Base-by-base conservation (phyloP, 2,888 invertebrate species). In the Drosophila niveifrons region DNA sequence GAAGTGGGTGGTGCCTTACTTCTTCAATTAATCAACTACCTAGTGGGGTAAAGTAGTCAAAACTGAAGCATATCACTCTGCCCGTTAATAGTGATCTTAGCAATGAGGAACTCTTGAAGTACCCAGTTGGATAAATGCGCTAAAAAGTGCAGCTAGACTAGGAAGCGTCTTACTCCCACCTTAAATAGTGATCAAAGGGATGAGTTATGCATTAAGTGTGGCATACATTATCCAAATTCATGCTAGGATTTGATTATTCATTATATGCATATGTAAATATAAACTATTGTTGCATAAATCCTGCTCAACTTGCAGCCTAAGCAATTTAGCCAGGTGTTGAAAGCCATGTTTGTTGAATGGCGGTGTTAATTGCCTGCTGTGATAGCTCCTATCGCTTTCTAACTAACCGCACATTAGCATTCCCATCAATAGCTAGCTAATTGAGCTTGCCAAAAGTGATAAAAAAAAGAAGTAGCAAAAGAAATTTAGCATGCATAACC, bases 341-440 rank as follows among this genome's bases (percentile, higher is more conserved):
- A 31, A 47, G 55, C 41, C 78, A 66, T 66, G 36, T 7, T 13
- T 34, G 18, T 36, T 85, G 67, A 83, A 88, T 69, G 64, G 59
- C 43, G 4, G 10, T 23, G 66, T 66, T 88, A 72, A 83, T 83
- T 83, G 71, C 65, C 80, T 47, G 70, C 78, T 88, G 87, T 56
- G 66, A 53, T n/a, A 23, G 7, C 23, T 11, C 29, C 1, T 6
- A 23, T 17, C 47, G 13, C 11, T 34, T 11, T 10, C 34, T 23
- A 10, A 10, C 34, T 34, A 34, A 34, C 34, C 3, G 34, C n/a
- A 52, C 4, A 36, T 36, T 36, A n/a, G 36, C 36, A 41, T 13
- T 41, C 39, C 15, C 48, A 39, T 73, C 82, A 80, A 80, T 82
- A 48, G 76, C 17, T 46, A 15, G 18, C 62, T 80, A 69, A 80